phyloP scores from a whole-genome alignment of 2,888 invertebrate species.

The Cyaniris semiargus region DNA sequence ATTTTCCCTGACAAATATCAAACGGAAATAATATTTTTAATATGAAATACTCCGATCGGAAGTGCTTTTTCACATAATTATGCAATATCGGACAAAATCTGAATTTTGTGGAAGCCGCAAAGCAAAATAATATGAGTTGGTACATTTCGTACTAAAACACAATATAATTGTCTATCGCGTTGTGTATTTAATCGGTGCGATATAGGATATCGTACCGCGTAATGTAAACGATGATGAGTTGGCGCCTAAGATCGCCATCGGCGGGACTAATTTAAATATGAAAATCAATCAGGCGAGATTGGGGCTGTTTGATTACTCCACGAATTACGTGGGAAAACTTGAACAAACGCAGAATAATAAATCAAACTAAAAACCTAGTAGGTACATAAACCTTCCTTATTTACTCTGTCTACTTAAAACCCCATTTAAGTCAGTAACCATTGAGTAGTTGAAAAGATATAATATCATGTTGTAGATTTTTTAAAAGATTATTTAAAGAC shows the following conservation, averaged over 20 bases:
- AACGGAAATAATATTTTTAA: background rate
- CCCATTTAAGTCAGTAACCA: no score
- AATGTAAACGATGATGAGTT: conserved; percentile 28
- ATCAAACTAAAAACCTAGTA: background rate
- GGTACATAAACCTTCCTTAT: background rate
- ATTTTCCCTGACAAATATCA: background rate
- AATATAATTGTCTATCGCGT: background rate
- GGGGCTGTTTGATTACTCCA: conserved; percentile 64
- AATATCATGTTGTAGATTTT: no score
- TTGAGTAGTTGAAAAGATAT: no score
- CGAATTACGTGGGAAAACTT: conserved; percentile 59
- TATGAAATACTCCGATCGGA: no score
- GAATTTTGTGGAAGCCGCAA: no score
- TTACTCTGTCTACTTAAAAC: no score
- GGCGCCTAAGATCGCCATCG: conserved; percentile 50
- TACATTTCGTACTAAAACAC: background rate
- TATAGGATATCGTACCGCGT: background rate
- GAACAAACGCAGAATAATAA: background rate
- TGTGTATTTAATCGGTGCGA: background rate
- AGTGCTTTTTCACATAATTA: no score
- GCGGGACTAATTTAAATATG: conserved; percentile 74
- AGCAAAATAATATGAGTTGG: no score
- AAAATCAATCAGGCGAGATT: conserved; percentile 74
- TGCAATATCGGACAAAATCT: no score
- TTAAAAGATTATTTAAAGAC: no score